Evolutionary conservation across 64 coral and sea anemone genomes (phyloP).

Genomic region (Pocillopora damicornis): DNA sequence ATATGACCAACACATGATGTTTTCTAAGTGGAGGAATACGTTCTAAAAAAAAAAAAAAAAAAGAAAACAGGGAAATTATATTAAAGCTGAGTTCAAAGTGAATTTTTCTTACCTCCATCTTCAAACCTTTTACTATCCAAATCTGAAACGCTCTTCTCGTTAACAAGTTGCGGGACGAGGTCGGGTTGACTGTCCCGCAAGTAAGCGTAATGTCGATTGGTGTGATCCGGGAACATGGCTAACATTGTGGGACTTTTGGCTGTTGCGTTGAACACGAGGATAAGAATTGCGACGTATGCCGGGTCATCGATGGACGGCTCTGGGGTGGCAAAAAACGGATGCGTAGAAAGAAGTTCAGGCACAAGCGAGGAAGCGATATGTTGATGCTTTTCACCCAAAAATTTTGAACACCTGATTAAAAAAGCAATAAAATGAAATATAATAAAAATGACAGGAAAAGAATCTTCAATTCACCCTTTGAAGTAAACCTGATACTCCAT

Average conservation of each 20-base stretch:
- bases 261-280: slow-evolving; percentile 95
- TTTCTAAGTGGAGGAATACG: too few species aligned
- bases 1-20: too few species aligned
- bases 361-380: slow-evolving; percentile 83
- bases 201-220: slow-evolving; percentile 83
- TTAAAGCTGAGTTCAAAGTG: too few species aligned
- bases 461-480: too few species aligned
- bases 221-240: slow-evolving; percentile 89
- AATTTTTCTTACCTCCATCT: not conserved
- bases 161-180: slow-evolving; percentile 72
- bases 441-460: too few species aligned
- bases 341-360: slow-evolving; percentile 87
- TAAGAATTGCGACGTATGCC: slow-evolving; percentile 88
- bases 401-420: slow-evolving; percentile 74
- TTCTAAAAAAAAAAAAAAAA: too few species aligned
- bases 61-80: too few species aligned
- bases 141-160: not conserved
- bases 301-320: slow-evolving; percentile 96
- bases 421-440: not conserved
- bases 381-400: slow-evolving; percentile 82
- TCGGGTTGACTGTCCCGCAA: slow-evolving; percentile 84
- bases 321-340: slow-evolving; percentile 94
- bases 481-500: too few species aligned
- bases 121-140: not conserved
- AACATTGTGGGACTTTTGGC: slow-evolving; percentile 84